Evolutionary conservation across 2,888 invertebrate genomes (phyloP), one percentile per base, ranked within the genome.

Genomic region (Cheilosia variabilis): DNA sequence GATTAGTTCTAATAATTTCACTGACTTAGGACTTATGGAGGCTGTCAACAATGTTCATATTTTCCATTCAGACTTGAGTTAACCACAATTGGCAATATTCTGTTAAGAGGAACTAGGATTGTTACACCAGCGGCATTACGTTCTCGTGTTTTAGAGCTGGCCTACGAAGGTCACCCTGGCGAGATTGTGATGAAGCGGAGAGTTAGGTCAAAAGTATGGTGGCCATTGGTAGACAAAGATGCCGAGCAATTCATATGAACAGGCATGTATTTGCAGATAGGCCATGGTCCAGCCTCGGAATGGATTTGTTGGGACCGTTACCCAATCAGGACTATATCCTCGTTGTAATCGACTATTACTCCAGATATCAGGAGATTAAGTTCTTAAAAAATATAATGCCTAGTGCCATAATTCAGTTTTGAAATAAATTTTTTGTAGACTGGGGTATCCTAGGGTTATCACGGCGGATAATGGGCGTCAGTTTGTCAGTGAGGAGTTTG

Each of bases 381-480:
- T 72, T 75, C 34, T 31, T 66, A n/a, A 77, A 63, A 27, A 71
- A 41, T 45, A 76, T 78, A 62, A 71, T 63, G 15, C 66, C 79
- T 6, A 66, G 17, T 3, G 71, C 24, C 19, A 69, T 87, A 13
- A 82, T 87, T 47, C 69, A 69, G 43, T 75, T 84, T 71, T 82
- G 87, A 55, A 80, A 4, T 15, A 41, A 41, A 41, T 41, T 1
- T 41, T 41, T 41, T 10, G 13, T 41, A n/a, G n/a, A 43, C 43
- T 43, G 3, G 13, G 41, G 41, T 41, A 15, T 41, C 41, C 41
- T 9, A 31, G 2, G 41, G 41, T 41, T 41, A 41, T 41, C 1
- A 63, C 69, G 27, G 82, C 87, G 13, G 87, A 87, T 68, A 87
- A 88, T 71, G 87, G 77, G 50, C 73, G 81, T 37, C 80, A 87